phyloP scores from a whole-genome alignment of 2,113 vertebrate genomes.

The Butorides virescens region DNA sequence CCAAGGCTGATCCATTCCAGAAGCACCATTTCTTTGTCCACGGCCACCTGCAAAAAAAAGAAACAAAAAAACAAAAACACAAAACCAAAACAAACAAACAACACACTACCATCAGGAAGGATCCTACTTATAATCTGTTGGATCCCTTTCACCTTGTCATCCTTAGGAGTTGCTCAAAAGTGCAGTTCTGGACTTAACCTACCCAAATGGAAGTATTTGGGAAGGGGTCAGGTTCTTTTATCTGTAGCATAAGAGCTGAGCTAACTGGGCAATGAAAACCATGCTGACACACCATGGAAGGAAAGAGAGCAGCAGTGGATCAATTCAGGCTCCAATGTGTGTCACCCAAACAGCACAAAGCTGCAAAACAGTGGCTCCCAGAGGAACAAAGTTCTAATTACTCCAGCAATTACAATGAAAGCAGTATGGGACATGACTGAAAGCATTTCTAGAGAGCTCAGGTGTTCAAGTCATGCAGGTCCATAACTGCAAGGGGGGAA shows the following conservation, averaged over 20 bases:
- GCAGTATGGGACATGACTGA: neutral
- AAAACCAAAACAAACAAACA: neutral
- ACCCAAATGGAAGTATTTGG: neutral
- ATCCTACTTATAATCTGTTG: neutral
- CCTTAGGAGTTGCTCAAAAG: neutral
- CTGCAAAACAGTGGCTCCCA: neutral
- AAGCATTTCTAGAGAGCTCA: neutral
- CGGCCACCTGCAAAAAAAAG: conserved; percentile 33
- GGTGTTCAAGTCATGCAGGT: neutral
- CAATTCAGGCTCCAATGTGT: neutral
- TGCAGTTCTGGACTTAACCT: neutral
- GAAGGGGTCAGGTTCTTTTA: neutral
- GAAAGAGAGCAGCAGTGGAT: neutral
- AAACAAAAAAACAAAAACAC: too few species aligned
- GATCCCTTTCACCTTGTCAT: neutral
- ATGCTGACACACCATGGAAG: neutral
- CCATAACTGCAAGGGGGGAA: neutral
- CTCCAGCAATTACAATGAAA: neutral
- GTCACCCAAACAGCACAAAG: neutral
- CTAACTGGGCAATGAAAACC: neutral
- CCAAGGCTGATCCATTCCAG: conserved; percentile 61
- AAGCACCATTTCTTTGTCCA: conserved; percentile 46
- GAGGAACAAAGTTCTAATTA: neutral
- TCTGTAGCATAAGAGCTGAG: neutral
- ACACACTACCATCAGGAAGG: neutral